Percentiles rank a stretch among this genome's conserved stretches.
These are phyloP conservation scores for Caenorhabditis sp. DNA, from an alignment of 2,888 invertebrate genomes.

Conservation along the genomic window DNA sequence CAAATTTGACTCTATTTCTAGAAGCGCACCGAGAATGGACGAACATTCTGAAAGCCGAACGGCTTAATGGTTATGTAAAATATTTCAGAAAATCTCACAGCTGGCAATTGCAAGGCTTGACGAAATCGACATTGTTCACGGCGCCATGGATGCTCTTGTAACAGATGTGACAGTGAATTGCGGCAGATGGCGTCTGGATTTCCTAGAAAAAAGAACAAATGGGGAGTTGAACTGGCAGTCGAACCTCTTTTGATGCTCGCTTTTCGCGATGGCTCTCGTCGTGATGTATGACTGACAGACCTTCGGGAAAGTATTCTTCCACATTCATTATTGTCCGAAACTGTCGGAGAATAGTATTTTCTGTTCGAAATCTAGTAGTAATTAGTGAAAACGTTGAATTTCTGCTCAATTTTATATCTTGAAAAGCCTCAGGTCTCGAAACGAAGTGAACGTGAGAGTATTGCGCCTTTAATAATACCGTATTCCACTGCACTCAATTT, in stretches of 20 bases:
- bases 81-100: constrained; percentile 14
- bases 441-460: neutral
- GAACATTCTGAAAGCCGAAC: constrained; percentile 26
- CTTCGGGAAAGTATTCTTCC: constrained; percentile 47
- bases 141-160: constrained; percentile 17
- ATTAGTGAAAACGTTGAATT: too few species aligned
- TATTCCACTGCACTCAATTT: neutral
- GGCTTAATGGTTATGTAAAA: neutral
- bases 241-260: constrained; percentile 9
- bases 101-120: constrained; percentile 44
- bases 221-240: too few species aligned
- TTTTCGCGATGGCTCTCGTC: constrained; percentile 32
- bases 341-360: too few species aligned
- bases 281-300: constrained; percentile 34
- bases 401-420: too few species aligned
- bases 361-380: too few species aligned
- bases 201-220: neutral
- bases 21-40: constrained; percentile 29
- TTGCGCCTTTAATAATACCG: constrained; percentile 5
- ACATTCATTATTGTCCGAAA: constrained; percentile 32
- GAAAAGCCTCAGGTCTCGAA: neutral
- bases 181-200: neutral
- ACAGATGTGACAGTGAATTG: constrained; percentile 47
- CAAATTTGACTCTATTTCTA: constrained; percentile 16
- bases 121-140: constrained; percentile 30